These are phyloP conservation scores for Turritopsis rubra DNA, from an alignment of 30 jellyfish, hydroid and myxozoan genomes.

Conservation along the genomic window DNA sequence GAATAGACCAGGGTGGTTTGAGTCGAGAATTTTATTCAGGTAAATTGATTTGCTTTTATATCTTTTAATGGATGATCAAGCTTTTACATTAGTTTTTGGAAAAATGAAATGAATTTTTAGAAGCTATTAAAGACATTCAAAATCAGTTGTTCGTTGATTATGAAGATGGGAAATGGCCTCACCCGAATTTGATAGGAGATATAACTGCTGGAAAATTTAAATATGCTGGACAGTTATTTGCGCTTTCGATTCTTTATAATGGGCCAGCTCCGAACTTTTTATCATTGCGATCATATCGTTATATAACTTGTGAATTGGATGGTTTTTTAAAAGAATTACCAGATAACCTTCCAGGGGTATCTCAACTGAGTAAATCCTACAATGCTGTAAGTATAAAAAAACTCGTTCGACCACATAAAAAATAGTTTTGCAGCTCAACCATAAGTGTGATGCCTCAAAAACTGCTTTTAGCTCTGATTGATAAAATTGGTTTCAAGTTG, in stretches of 20 bases:
- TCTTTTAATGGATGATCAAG: conserved; percentile 3
- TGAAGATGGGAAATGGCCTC: conserved; percentile 31
- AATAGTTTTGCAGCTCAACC: not conserved
- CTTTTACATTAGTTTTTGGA: not conserved
- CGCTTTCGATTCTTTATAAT: conserved; percentile 27
- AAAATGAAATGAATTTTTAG: conserved; percentile 5
- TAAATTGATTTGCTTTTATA: not conserved
- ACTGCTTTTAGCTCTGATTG: not conserved
- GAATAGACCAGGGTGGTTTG: conserved; percentile 54
- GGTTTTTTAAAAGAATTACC: conserved; percentile 10
- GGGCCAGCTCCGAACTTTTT: conserved; percentile 45
- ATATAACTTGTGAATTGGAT: conserved; percentile 28
- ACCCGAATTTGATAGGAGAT: conserved; percentile 15
- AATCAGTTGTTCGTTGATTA: conserved; percentile 12
- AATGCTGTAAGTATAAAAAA: conserved; percentile 5
- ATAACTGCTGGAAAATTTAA: conserved; percentile 40
- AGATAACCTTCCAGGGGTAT: conserved; percentile 2
- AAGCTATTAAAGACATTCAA: conserved; percentile 7
- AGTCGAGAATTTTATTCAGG: conserved; percentile 46
- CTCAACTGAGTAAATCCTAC: not conserved
- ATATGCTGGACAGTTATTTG: conserved; percentile 32
- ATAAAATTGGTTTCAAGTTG: not conserved
- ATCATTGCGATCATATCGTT: conserved; percentile 27
- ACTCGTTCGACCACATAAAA: not conserved
- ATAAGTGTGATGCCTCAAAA: not conserved